A percentile compares a stretch with the other conserved stretches of the same genome.
phyloP scores from a whole-genome alignment of 1,140 invertebrate species.

The Lepidurus apus region DNA sequence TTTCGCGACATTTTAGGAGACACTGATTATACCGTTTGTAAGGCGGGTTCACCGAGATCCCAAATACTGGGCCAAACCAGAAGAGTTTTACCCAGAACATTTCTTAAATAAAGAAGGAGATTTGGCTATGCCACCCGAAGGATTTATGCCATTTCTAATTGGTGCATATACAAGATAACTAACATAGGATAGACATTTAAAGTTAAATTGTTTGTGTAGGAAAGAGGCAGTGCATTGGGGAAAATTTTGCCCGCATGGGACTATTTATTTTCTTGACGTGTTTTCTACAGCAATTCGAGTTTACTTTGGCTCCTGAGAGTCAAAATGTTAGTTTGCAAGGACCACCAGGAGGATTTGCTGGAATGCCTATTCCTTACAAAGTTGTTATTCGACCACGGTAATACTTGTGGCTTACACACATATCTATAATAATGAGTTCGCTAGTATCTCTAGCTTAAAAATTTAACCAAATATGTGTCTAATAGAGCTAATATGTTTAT shows the following conservation, averaged over 20 bases:
- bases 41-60: constrained; percentile 8
- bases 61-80: constrained; percentile 21
- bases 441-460: no score
- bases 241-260: background rate
- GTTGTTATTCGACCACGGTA: no score
- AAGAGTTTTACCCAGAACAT: constrained; percentile 26
- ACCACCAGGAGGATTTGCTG: no score
- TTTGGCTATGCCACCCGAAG: background rate
- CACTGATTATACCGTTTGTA: background rate
- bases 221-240: background rate
- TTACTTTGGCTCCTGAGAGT: no score
- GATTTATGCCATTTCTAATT: background rate
- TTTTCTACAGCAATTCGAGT: no score
- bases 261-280: background rate
- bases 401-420: no score
- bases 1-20: no score
- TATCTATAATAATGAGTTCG: no score
- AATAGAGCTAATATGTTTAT: no score
- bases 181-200: background rate
- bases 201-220: background rate
- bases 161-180: background rate
- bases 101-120: background rate
- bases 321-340: no score
- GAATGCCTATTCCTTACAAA: no score
- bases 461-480: no score